A percentile compares a stretch with the other conserved stretches of the same genome.
Conservation (phyloP, 2,888 invertebrate species). For the Brenthis daphne region DNA sequence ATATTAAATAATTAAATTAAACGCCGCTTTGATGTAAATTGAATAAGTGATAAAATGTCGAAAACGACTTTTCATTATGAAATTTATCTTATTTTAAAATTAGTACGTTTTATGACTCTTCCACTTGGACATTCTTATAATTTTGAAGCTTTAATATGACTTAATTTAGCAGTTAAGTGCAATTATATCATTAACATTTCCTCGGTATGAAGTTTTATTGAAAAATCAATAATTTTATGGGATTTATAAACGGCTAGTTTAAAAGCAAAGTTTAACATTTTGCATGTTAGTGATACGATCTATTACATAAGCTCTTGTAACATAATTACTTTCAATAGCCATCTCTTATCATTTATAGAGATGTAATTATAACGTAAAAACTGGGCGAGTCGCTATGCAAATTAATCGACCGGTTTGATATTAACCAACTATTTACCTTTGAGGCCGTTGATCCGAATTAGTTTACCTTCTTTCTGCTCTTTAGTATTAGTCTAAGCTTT, state of each 20-base stretch:
- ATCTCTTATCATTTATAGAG: conserved; percentile 18
- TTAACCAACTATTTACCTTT: conserved; percentile 23
- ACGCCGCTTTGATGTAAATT: too few relatives aligned
- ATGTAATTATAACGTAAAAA: conserved; percentile 8
- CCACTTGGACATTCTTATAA: neutral
- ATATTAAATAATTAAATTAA: too few relatives aligned
- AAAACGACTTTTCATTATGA: too few relatives aligned
- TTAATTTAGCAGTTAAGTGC: neutral
- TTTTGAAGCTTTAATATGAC: neutral
- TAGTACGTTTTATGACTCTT: too few relatives aligned
- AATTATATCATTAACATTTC: neutral
- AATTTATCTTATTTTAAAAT: too few relatives aligned
- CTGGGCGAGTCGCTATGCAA: conserved; percentile 11
- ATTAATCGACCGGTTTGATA: conserved; percentile 15
- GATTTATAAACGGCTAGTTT: neutral
- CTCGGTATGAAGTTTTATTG: neutral
- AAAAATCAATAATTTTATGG: conserved; percentile 5
- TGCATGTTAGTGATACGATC: neutral
- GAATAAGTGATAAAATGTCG: too few relatives aligned
- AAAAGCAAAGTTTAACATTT: neutral
- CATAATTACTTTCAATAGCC: conserved; percentile 12
- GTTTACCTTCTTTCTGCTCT: conserved; percentile 2
- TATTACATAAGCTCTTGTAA: neutral
- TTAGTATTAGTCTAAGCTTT: neutral
- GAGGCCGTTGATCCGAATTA: conserved; percentile 17